Conservation (phyloP, 2,113 vertebrate species). For the Microtus ochrogaster region DNA sequence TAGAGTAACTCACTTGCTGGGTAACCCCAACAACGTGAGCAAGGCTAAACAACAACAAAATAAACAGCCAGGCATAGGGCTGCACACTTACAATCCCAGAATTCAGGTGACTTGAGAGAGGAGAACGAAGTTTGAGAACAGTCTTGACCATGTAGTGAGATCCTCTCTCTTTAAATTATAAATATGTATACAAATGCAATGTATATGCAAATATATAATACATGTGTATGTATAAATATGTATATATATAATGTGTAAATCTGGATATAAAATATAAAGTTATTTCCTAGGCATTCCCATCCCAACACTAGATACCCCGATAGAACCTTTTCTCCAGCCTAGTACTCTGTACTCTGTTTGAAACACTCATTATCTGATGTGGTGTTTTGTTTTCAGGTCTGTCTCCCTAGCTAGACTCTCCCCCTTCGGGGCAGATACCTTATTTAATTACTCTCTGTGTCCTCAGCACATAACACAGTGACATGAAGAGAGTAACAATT, state of each 20-base stretch:
- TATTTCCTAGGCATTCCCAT: slow-evolving; percentile 45
- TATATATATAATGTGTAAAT: not conserved
- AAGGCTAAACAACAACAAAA: not conserved
- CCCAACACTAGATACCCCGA: not conserved
- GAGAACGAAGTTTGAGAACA: not conserved
- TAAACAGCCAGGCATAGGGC: not conserved
- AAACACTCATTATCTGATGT: slow-evolving; percentile 11
- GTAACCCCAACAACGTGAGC: too few species aligned
- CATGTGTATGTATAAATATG: not conserved
- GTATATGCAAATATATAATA: not conserved
- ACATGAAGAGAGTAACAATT: slow-evolving; percentile 54
- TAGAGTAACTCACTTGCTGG: not conserved
- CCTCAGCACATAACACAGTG: slow-evolving; percentile 26
- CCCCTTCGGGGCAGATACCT: not conserved
- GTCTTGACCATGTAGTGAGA: not conserved
- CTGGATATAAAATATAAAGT: not conserved
- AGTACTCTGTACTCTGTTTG: slow-evolving; percentile 8
- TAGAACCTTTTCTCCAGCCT: slow-evolving; percentile 6
- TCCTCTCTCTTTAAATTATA: not conserved
- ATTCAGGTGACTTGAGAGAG: not conserved
- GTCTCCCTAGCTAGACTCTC: slow-evolving; percentile 12
- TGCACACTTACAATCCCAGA: not conserved
- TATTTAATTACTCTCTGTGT: slow-evolving; percentile 65
- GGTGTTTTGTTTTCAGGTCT: slow-evolving; percentile 51
- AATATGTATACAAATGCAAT: not conserved